Percentiles rank a stretch among this genome's conserved stretches.
Evolutionary conservation across 2,888 invertebrate species (phyloP).

Genomic region (Agrochola macilenta): DNA sequence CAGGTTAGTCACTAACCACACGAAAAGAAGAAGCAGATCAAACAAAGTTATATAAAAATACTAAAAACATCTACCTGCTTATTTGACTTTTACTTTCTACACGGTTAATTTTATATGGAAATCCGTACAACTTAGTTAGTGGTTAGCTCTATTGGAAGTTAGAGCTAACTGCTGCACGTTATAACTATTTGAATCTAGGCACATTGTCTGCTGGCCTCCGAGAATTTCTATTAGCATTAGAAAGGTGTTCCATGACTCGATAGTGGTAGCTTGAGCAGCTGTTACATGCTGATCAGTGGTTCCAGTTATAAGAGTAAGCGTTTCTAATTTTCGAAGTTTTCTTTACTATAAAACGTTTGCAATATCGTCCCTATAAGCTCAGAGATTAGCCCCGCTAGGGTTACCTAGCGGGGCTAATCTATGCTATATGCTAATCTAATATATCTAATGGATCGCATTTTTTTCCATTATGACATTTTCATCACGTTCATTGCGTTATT

Average conservation of each 20-base stretch:
- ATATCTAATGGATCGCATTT: too few relatives aligned
- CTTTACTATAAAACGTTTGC: too few relatives aligned
- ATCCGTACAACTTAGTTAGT: slow-evolving; percentile 20
- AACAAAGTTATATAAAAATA: not conserved
- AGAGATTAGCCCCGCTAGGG: too few relatives aligned
- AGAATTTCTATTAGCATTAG: slow-evolving; percentile 80
- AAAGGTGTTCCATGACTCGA: slow-evolving; percentile 76
- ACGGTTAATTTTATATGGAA: slow-evolving; percentile 18
- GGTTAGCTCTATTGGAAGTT: slow-evolving; percentile 34
- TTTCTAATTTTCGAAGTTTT: too few relatives aligned
- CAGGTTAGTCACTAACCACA: too few relatives aligned
- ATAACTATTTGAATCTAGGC: slow-evolving; percentile 68
- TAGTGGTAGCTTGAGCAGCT: slow-evolving; percentile 72
- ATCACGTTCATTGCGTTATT: too few relatives aligned
- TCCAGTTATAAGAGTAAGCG: slow-evolving; percentile 43
- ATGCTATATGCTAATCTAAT: too few relatives aligned
- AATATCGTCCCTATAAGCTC: too few relatives aligned
- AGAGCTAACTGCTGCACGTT: slow-evolving; percentile 24
- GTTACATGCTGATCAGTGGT: slow-evolving; percentile 65
- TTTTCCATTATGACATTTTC: too few relatives aligned
- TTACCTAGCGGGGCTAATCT: too few relatives aligned
- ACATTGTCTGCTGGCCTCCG: slow-evolving; percentile 66
- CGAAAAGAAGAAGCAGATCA: too few relatives aligned
- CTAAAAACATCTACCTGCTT: too few relatives aligned
- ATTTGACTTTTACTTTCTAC: slow-evolving; percentile 1